Conservation (phyloP, 2,113 vertebrate species). For the Paramormyrops kingsleyae region DNA sequence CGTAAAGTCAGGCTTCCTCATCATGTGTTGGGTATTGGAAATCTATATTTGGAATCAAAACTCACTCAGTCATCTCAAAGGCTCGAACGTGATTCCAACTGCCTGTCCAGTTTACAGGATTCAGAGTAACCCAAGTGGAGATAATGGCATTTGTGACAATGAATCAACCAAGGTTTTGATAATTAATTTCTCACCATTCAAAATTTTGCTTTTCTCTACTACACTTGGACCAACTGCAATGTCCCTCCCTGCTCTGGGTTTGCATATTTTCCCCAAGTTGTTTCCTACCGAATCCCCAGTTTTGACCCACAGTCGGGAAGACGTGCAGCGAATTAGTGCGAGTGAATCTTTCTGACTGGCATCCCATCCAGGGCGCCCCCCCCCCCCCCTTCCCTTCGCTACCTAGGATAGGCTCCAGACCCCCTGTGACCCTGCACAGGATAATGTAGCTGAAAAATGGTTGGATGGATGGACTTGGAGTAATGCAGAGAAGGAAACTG, state of each 20-base stretch:
- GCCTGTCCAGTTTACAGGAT: background rate
- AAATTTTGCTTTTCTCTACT: background rate
- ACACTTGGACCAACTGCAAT: background rate
- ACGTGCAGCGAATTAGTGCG: background rate
- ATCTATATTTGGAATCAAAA: background rate
- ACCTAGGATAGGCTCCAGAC: background rate
- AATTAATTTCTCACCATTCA: background rate
- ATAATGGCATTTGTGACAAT: background rate
- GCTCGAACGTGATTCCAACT: background rate
- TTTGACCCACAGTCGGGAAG: background rate
- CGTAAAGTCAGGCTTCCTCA: background rate
- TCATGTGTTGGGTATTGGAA: background rate
- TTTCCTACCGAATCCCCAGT: background rate
- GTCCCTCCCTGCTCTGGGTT: background rate
- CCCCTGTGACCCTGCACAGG: background rate
- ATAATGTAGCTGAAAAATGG: background rate
- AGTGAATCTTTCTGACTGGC: background rate
- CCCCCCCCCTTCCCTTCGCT: background rate
- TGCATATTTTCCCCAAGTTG: background rate
- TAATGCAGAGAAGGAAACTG: background rate
- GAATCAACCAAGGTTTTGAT: background rate
- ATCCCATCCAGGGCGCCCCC: background rate
- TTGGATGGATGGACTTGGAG: background rate
- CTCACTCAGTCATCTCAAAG: background rate
- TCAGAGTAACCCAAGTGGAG: background rate